Percentiles rank a stretch among this genome's conserved stretches.
These are phyloP conservation scores for Plutella xylostella DNA, from an alignment of 2,888 invertebrate species.

Conservation along the genomic window DNA sequence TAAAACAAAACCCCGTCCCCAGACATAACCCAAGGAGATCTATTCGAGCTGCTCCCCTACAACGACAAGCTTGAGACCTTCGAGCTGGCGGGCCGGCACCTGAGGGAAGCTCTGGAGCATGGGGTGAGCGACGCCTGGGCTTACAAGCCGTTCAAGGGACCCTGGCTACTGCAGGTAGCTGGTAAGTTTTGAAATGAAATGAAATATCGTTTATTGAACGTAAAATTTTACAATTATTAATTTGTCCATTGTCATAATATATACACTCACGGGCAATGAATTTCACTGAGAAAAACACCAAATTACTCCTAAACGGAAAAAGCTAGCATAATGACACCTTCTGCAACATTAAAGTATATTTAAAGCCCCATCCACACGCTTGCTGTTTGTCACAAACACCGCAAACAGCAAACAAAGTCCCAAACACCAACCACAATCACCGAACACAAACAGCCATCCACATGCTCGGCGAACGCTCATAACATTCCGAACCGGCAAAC, in stretches of 20 bases:
- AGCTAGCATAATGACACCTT: no score
- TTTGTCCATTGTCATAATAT: background rate
- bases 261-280: background rate
- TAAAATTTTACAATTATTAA: background rate
- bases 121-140: constrained; percentile 51
- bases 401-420: no score
- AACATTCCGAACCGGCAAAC: no score
- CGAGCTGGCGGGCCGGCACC: constrained; percentile 74
- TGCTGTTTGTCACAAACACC: no score
- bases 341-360: no score
- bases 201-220: background rate
- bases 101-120: constrained; percentile 72
- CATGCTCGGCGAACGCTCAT: no score
- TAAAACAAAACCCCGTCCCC: no score
- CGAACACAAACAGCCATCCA: no score
- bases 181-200: constrained; percentile 38
- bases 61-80: constrained; percentile 76
- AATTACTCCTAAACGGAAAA: no score
- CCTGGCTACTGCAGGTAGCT: constrained; percentile 70
- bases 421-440: no score
- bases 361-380: no score
- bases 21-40: constrained; percentile 77
- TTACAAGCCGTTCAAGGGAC: constrained; percentile 47
- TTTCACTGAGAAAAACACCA: background rate
- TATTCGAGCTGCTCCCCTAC: constrained; percentile 79